These are phyloP conservation scores for Diuraphis noxia DNA, from an alignment of 1,140 invertebrate species.

Conservation along the genomic window DNA sequence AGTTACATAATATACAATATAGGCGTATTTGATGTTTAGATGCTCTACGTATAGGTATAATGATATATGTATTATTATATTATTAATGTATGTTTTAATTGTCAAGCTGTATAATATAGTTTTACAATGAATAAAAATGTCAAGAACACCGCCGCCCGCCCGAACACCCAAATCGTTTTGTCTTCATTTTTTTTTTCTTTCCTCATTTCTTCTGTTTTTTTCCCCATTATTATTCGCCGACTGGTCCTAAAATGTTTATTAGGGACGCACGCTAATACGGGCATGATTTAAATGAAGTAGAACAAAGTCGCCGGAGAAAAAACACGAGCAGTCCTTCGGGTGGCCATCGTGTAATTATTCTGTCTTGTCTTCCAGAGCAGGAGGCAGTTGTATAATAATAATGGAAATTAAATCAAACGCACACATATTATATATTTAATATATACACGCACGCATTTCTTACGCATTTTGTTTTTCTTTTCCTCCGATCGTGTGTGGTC, in stretches of 20 bases:
- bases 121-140: not conserved
- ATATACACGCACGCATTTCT: not conserved
- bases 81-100: not conserved
- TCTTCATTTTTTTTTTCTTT: not conserved
- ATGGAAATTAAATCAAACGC: constrained; percentile 49
- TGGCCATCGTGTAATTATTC: constrained; percentile 49
- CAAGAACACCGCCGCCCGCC: not conserved
- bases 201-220: not conserved
- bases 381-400: constrained; percentile 47
- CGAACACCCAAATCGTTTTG: constrained; percentile 43
- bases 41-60: too few relatives aligned
- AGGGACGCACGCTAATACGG: constrained; percentile 18
- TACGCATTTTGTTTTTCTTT: not conserved
- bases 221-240: not conserved
- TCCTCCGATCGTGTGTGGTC: constrained; percentile 43
- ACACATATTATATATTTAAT: not conserved
- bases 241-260: constrained; percentile 21
- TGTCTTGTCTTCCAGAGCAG: constrained; percentile 15
- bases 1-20: not conserved
- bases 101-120: not conserved
- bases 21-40: not conserved
- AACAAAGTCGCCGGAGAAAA: constrained; percentile 23
- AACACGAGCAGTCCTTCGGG: constrained; percentile 12
- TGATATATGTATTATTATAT: not conserved
- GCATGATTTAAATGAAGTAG: constrained; percentile 25